Evolutionary conservation across 2,888 invertebrate species (phyloP), one percentile per base, ranked within the genome.

Genomic region (Homarus gammarus): DNA sequence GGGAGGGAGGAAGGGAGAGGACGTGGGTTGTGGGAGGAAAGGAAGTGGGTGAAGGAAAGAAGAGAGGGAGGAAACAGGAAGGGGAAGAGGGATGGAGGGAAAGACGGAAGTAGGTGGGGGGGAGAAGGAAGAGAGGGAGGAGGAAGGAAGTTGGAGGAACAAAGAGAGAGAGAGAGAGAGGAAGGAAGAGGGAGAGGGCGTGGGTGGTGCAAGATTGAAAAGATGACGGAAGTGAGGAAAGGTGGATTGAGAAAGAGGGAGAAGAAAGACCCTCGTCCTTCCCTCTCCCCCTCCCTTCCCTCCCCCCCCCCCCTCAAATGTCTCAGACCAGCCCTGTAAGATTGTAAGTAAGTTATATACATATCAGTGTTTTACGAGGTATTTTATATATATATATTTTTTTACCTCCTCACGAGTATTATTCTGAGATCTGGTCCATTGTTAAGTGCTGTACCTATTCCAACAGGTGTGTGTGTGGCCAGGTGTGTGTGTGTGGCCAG

Each of bases 121-220:
- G 38, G 77, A 77, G 44, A 77, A 8, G 38, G 44, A 77, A 40
- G 38, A 5, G 38, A 40, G 38, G 40, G 27, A 6, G 5, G 44
- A 40, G 40, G 5, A 27, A 40, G 75, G 38, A 40, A 77, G 77
- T 38, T 36, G 38, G 77, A 77, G 77, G 38, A 40, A 77, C 38
- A 77, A 40, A 77, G 77, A 77, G 77, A 77, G 77, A 77, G 77
- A 77, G 77, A 77, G 77, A 77, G 77, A 77, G 77, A 77, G 77
- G 38, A 40, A 77, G 77, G 38, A 40, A 77, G 77, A 77, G 77
- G 38, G 77, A 77, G 77, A 77, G 77, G 38, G 40, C 33, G 77
- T 1, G 40, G 0, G 40, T 3, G 18, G 1, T 2, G 1, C 27
- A 8, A 36, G 12, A 33, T 27, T 70, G 1, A 3, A 70, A 33